Conservation (phyloP, 1,140 invertebrate genomes). For the Trichonephila inaurata region DNA sequence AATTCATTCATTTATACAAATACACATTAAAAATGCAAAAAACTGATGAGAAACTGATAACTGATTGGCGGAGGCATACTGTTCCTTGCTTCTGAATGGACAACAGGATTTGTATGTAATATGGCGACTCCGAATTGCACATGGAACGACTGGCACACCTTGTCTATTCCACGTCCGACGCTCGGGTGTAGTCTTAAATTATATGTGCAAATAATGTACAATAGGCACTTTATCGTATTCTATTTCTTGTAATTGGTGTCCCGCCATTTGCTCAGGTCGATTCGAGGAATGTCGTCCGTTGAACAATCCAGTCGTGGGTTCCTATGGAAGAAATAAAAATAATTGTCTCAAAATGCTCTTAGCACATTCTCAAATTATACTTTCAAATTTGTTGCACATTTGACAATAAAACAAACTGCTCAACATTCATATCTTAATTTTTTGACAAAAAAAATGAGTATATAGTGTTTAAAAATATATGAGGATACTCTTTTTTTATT, state of each 20-base stretch:
- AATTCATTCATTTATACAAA: no score
- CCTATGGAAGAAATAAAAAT: constrained; percentile 62
- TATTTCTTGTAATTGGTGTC: constrained; percentile 77
- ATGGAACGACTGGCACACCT: constrained; percentile 40
- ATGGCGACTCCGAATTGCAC: constrained; percentile 48
- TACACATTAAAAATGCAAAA: no score
- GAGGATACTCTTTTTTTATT: no score
- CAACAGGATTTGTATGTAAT: neutral
- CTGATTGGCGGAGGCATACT: neutral
- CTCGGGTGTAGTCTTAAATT: constrained; percentile 67
- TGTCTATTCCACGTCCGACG: neutral
- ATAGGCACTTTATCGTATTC: neutral
- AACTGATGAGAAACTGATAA: no score
- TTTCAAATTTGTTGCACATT: no score
- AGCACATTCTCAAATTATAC: no score
- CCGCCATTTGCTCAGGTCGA: constrained; percentile 78
- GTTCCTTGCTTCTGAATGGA: constrained; percentile 3
- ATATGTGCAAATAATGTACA: constrained; percentile 73
- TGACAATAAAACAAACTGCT: no score
- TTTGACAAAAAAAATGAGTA: no score
- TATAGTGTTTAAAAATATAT: no score
- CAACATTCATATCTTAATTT: no score
- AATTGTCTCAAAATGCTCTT: no score
- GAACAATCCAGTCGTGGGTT: constrained; percentile 79
- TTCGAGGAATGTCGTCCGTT: constrained; percentile 77